Percentiles rank a stretch among this genome's conserved stretches.
phyloP scores from a whole-genome alignment of 1,140 invertebrate genomes.

The Mamestra configurata region DNA sequence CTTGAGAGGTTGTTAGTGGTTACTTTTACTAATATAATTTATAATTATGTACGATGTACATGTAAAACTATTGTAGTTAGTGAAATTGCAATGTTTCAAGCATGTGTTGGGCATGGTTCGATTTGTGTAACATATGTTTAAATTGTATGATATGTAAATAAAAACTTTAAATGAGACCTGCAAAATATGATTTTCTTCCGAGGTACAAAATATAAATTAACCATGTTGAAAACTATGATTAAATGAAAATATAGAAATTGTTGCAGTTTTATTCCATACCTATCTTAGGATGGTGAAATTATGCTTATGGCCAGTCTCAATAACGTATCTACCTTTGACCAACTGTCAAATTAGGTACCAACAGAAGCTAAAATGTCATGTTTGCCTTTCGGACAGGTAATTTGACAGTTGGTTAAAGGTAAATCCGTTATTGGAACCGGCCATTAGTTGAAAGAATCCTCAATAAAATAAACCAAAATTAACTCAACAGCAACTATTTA shows the following conservation, averaged over 20 bases:
- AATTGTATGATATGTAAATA: constrained; percentile 88
- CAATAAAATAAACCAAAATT: background rate
- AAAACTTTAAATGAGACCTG: constrained; percentile 82
- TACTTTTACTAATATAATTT: constrained; percentile 67
- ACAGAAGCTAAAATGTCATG: too few species aligned
- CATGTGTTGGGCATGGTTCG: constrained; percentile 72
- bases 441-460: background rate
- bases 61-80: constrained; percentile 81
- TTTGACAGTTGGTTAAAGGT: too few species aligned
- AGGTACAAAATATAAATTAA: constrained; percentile 88
- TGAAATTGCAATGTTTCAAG: constrained; percentile 75
- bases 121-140: constrained; percentile 80
- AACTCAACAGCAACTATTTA: constrained; percentile 28
- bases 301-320: too few species aligned
- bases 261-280: constrained; percentile 60
- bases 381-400: too few species aligned
- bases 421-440: too few species aligned
- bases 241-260: constrained; percentile 81
- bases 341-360: too few species aligned
- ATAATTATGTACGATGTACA: constrained; percentile 80
- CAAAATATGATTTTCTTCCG: constrained; percentile 87
- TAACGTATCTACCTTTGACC: too few species aligned
- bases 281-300: too few species aligned
- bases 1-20: constrained; percentile 73
- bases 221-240: constrained; percentile 88